phyloP scores from a whole-genome alignment of 2,113 vertebrate species.

The Callorhinus ursinus region DNA sequence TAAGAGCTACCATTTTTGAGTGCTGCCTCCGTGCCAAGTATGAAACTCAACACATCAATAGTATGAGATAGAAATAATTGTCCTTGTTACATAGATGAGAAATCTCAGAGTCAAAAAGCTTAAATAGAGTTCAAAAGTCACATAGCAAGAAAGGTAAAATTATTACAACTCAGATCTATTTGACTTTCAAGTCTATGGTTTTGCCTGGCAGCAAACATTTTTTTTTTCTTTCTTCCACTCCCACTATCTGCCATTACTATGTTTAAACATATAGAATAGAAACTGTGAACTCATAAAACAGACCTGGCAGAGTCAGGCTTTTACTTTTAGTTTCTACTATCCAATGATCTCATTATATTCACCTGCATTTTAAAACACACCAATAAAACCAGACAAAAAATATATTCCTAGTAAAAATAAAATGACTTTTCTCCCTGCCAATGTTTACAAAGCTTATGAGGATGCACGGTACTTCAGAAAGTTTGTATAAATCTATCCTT shows the following conservation, averaged over 20 bases:
- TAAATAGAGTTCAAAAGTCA: conserved; percentile 8
- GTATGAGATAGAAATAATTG: conserved; percentile 21
- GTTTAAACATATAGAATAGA: background rate
- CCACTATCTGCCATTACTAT: background rate
- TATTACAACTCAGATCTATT: background rate
- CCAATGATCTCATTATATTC: background rate
- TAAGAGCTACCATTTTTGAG: background rate
- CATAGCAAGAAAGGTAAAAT: background rate
- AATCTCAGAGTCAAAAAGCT: conserved; percentile 26
- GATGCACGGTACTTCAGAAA: background rate
- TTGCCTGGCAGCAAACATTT: background rate
- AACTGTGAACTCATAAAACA: background rate
- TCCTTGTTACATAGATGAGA: conserved; percentile 37
- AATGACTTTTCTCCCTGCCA: background rate
- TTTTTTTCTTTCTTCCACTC: background rate
- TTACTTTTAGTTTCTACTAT: conserved; percentile 2
- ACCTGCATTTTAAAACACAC: background rate
- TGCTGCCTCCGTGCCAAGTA: background rate
- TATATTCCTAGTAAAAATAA: background rate
- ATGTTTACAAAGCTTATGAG: background rate
- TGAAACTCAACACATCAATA: conserved; percentile 12
- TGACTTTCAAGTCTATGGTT: background rate
- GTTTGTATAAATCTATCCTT: background rate
- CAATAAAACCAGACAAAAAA: background rate
- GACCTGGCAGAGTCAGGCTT: background rate